phyloP scores from a whole-genome alignment of 2,797 vertebrate genomes.

The Manis crassicaudata region DNA sequence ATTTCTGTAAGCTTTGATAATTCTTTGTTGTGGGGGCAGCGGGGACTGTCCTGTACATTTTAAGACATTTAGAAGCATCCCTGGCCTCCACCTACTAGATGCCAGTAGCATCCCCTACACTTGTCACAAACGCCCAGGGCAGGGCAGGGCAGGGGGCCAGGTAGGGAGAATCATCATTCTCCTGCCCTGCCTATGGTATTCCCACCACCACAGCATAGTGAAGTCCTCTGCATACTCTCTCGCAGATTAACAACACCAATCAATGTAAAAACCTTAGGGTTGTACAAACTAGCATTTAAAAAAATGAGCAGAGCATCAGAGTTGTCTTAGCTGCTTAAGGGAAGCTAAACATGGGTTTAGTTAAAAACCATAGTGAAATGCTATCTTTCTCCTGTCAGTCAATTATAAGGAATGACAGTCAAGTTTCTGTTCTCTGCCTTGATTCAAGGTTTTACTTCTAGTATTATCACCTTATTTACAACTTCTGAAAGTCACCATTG shows the following conservation, averaged over 20 bases:
- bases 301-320: not conserved
- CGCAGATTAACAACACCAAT: not conserved
- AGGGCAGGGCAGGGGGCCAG: no score
- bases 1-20: not conserved
- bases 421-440: slow-evolving; percentile 24
- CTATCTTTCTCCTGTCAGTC: not conserved
- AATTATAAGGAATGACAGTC: not conserved
- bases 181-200: not conserved
- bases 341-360: slow-evolving; percentile 16
- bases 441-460: not conserved
- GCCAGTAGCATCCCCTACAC: not conserved
- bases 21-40: not conserved
- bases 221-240: not conserved
- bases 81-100: not conserved
- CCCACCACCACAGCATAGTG: not conserved
- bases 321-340: not conserved
- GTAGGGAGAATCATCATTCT: not conserved
- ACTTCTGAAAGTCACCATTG: not conserved
- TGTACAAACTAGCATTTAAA: not conserved
- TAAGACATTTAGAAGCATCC: not conserved
- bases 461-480: slow-evolving; percentile 13
- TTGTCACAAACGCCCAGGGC: not conserved
- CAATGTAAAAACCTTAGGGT: not conserved
- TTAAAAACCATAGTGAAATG: not conserved
- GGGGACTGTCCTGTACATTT: not conserved